phyloP scores from a whole-genome alignment of 2,888 invertebrate species.

The Lepas anatifera region DNA sequence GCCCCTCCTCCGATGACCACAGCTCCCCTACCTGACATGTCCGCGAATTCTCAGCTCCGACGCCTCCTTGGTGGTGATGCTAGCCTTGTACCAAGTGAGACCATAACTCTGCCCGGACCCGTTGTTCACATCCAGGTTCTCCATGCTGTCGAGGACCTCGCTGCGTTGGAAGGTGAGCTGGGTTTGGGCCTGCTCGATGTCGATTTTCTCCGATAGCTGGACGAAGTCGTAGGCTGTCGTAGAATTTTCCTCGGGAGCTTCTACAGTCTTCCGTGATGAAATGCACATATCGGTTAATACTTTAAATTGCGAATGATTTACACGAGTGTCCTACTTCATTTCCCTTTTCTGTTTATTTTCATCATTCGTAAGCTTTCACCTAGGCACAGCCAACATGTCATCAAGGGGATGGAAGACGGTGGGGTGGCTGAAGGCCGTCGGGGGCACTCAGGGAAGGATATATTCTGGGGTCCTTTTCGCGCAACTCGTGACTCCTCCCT shows the following conservation, averaged over 20 bases:
- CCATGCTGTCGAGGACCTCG: constrained; percentile 17
- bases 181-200: not conserved
- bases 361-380: no score
- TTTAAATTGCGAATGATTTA: no score
- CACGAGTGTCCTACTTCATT: no score
- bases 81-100: constrained; percentile 42
- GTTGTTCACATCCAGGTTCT: constrained; percentile 25
- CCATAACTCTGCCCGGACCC: constrained; percentile 45
- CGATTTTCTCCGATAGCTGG: constrained; percentile 13
- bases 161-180: not conserved
- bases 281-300: no score
- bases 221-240: constrained; percentile 17
- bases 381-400: no score
- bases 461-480: no score
- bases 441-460: no score
- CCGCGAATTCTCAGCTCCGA: constrained; percentile 15
- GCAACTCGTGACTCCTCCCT: no score
- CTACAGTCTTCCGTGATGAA: not conserved
- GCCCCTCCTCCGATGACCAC: not conserved
- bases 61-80: constrained; percentile 13
- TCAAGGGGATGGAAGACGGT: no score
- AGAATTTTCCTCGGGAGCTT: constrained; percentile 13
- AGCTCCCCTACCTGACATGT: not conserved
- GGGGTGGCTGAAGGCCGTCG: no score
- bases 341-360: no score